Evolutionary conservation across 2,113 vertebrate species (phyloP), one percentile per base, ranked within the genome.

Genomic region (Pterocles gutturalis): DNA sequence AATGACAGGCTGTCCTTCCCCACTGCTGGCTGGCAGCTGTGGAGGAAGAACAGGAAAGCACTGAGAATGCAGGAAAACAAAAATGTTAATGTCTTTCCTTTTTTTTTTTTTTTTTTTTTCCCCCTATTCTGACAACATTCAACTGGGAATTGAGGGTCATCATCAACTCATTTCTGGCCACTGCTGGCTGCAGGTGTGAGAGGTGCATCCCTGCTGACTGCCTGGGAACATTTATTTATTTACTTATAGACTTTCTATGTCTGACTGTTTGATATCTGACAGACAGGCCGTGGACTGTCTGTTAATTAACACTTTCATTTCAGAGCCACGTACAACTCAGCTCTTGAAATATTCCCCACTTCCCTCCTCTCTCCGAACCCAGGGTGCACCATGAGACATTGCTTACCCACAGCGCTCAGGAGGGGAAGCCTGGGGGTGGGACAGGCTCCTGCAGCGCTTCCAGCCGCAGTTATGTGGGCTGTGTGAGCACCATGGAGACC

Each of bases 1-100:
- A 83, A 1, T 67, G 53, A 65, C 87, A 94, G 67, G 10, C 33
- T 93, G 73, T 87, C 66, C 61, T 94, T 93, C 70, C 51, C 34
- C 20, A 31, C 26, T 48, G 81, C 77, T 89, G 57, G 17, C 78
- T 82, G 45, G 69, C 96, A 96, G 94, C 60, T 91, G 87, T 69
- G 69, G 69, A 92, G 65, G 70, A 89, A 96, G 83, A 89, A 45
- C 73, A 96, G 87, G 70, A 96, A 96, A 81, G 61, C 14, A 28
- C 73, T 41, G 36, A 73, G 84, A 95, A 93, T 33, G 66, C 45
- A 96, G 96, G 87, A 95, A 96, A 96, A 83, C 77, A 89, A 79
- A 83, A 94, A 53, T 18, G 46, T 66, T 66, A 21, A 29, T 86
- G 58, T 75, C 83, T 96, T 95, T 62, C 80, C 51, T 58, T 88